phyloP scores from a whole-genome alignment of 1,140 invertebrate species.

The Trichoplusia ni region DNA sequence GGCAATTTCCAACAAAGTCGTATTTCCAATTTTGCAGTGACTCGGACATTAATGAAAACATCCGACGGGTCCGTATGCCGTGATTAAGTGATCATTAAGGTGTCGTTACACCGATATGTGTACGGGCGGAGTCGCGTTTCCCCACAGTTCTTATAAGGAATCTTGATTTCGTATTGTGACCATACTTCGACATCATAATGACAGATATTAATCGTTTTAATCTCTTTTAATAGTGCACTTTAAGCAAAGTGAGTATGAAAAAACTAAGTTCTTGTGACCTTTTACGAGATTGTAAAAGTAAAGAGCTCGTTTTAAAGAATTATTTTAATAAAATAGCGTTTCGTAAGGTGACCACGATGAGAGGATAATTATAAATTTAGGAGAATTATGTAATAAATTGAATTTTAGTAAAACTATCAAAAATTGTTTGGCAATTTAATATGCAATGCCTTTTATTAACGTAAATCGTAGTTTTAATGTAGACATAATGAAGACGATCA shows the following conservation, averaged over 20 bases:
- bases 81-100: slow-evolving; percentile 54
- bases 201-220: slow-evolving; percentile 48
- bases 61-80: slow-evolving; percentile 24
- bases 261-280: slow-evolving; percentile 12
- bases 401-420: no score
- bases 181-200: slow-evolving; percentile 35
- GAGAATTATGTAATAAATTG: no score
- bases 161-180: slow-evolving; percentile 38
- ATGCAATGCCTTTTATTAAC: no score
- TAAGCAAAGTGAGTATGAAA: slow-evolving; percentile 9
- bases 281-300: slow-evolving; percentile 3
- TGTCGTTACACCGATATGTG: slow-evolving; percentile 40
- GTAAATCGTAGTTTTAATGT: no score
- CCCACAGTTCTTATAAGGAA: slow-evolving; percentile 42
- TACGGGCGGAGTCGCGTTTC: slow-evolving; percentile 33
- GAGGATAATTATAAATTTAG: no score
- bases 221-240: slow-evolving; percentile 31
- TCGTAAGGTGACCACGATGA: neutral
- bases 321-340: neutral
- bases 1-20: slow-evolving; percentile 30
- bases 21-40: slow-evolving; percentile 26
- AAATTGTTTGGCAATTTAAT: no score
- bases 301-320: neutral
- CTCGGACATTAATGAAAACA: slow-evolving; percentile 39
- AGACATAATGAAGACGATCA: no score